A percentile compares a stretch with the other conserved stretches of the same genome.
phyloP scores from a whole-genome alignment of 2,888 invertebrate species.

The Biston stratarius region DNA sequence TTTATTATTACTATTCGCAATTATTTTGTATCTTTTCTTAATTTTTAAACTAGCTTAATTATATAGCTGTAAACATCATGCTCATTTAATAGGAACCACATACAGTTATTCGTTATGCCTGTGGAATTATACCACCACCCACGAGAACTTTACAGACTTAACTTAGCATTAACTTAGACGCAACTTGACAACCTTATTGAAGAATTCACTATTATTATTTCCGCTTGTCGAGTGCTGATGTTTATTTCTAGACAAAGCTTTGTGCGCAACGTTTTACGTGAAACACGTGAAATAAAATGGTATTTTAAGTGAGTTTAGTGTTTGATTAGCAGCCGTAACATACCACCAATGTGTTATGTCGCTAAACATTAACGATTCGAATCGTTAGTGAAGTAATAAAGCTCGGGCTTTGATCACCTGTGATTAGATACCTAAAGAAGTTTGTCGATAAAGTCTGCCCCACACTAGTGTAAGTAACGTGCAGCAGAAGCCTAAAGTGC shows the following conservation, averaged over 20 bases:
- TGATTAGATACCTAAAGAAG: not conserved
- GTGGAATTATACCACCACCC: constrained; percentile 34
- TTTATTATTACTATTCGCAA: no score
- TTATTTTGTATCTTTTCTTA: not conserved
- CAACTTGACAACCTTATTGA: constrained; percentile 38
- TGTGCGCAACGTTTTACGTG: constrained; percentile 10
- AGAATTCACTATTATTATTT: constrained; percentile 36
- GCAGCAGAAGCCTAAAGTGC: no score
- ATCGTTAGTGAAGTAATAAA: not conserved
- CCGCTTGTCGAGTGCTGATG: constrained; percentile 26
- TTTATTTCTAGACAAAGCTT: constrained; percentile 20
- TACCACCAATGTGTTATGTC: not conserved
- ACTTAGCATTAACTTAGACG: constrained; percentile 34
- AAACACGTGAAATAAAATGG: constrained; percentile 17
- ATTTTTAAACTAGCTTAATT: not conserved
- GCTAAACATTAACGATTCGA: no score
- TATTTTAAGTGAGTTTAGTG: constrained; percentile 13
- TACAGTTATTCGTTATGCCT: constrained; percentile 11
- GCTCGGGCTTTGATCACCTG: not conserved
- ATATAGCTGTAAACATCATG: not conserved
- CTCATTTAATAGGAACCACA: not conserved
- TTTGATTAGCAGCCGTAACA: not conserved
- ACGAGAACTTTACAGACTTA: constrained; percentile 34
- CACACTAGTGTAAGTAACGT: no score
- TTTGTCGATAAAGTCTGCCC: no score